These are phyloP conservation scores for Heloderma charlesbogerti DNA, from an alignment of 2,113 vertebrate genomes.

Conservation along the genomic window DNA sequence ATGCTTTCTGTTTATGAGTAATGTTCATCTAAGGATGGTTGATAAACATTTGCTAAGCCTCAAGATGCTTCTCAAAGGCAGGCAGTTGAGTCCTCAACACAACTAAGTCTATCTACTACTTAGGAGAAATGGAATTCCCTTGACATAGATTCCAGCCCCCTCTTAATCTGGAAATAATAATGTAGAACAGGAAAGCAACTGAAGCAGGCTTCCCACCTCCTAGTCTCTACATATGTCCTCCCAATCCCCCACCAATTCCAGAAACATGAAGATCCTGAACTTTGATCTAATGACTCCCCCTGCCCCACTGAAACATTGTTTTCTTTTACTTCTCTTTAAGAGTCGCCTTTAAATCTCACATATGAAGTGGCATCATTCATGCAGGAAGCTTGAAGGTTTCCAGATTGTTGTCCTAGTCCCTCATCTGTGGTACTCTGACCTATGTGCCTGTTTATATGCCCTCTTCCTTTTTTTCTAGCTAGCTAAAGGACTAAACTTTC, in stretches of 20 bases:
- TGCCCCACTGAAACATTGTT: conserved; percentile 1
- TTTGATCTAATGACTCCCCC: conserved; percentile 9
- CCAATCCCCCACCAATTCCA: conserved; percentile 18
- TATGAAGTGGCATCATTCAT: background rate
- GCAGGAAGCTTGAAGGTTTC: conserved; percentile 30
- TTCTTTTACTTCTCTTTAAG: background rate
- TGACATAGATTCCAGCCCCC: background rate
- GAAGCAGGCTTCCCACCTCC: conserved; percentile 26
- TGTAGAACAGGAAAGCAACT: conserved; percentile 30
- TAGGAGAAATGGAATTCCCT: conserved; percentile 8
- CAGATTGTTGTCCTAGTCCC: conserved; percentile 46
- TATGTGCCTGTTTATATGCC: background rate
- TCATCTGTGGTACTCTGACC: conserved; percentile 46
- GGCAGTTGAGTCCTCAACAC: rapidly evolving
- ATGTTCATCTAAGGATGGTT: background rate
- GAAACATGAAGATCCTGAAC: background rate
- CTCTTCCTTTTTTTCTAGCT: conserved; percentile 18
- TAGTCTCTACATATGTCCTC: conserved; percentile 34
- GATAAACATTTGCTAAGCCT: rapidly evolving
- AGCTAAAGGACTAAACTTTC: conserved; percentile 52
- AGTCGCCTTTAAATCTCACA: background rate
- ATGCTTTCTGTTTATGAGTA: background rate
- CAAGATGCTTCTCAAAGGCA: background rate
- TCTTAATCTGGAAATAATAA: conserved; percentile 61
- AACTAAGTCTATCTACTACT: rapidly evolving